Conservation (phyloP, 2,113 vertebrate genomes). For the Diphyllodes magnificus region DNA sequence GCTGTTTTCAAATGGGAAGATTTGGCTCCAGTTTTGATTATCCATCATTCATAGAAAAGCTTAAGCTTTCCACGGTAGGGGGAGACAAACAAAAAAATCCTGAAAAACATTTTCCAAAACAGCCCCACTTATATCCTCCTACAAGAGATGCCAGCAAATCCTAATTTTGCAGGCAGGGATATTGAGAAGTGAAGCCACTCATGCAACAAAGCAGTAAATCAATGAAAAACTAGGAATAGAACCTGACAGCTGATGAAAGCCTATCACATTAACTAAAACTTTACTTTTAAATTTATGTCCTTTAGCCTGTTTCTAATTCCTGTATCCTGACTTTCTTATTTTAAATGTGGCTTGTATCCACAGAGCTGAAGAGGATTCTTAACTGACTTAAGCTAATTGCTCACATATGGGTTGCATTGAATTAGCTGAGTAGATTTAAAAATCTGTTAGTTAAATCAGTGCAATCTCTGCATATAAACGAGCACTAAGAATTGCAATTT, state of each 20-base stretch:
- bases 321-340: background rate
- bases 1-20: background rate
- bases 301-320: background rate
- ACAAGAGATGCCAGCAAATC: background rate
- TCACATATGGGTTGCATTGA: conserved; percentile 30
- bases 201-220: background rate
- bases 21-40: background rate
- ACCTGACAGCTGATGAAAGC: background rate
- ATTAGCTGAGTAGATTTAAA: conserved; percentile 43
- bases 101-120: background rate
- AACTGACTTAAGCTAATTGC: conserved; percentile 49
- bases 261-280: background rate
- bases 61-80: background rate
- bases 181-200: background rate
- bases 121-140: background rate
- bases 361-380: conserved; percentile 13
- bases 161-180: background rate
- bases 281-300: conserved; percentile 16
- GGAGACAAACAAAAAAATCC: background rate
- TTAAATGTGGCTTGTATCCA: conserved; percentile 8
- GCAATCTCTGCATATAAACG: conserved; percentile 21
- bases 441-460: conserved; percentile 33
- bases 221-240: background rate
- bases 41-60: background rate
- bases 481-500: conserved; percentile 9